phyloP scores from a whole-genome alignment of 2,888 invertebrate species.

The Drosophila longiperda region DNA sequence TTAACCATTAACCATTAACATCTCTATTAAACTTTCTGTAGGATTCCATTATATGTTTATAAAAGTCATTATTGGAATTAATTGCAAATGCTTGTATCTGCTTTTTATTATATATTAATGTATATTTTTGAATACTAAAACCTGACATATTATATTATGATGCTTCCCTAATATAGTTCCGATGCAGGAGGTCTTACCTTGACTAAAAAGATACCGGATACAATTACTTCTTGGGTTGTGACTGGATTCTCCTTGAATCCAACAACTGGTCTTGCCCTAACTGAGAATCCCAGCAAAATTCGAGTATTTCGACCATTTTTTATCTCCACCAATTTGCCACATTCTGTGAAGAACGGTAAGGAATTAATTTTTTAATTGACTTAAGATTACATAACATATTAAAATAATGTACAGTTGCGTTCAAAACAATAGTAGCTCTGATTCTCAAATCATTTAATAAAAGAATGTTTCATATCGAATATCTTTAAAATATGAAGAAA shows the following conservation, averaged over 20 bases:
- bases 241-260: constrained; percentile 93
- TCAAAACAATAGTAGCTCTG: neutral
- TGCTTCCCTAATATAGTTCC: constrained; percentile 54
- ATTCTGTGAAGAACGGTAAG: constrained; percentile 95
- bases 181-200: constrained; percentile 70
- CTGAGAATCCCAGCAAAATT: constrained; percentile 88
- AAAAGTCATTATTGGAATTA: constrained; percentile 2
- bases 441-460: neutral
- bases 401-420: neutral
- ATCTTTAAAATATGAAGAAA: neutral
- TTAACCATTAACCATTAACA: constrained; percentile 5
- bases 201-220: constrained; percentile 89
- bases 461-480: neutral
- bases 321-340: constrained; percentile 94
- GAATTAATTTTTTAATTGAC: constrained; percentile 58
- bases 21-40: neutral
- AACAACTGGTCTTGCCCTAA: constrained; percentile 90
- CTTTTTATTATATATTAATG: neutral
- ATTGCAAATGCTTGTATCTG: constrained; percentile 22
- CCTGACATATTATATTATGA: neutral
- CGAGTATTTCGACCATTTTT: constrained; percentile 94
- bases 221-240: constrained; percentile 94
- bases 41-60: neutral
- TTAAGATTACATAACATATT: neutral
- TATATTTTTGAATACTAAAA: neutral